Base-by-base conservation (phyloP, 2,797 vertebrate species). In the Moxostoma hubbsi region DNA sequence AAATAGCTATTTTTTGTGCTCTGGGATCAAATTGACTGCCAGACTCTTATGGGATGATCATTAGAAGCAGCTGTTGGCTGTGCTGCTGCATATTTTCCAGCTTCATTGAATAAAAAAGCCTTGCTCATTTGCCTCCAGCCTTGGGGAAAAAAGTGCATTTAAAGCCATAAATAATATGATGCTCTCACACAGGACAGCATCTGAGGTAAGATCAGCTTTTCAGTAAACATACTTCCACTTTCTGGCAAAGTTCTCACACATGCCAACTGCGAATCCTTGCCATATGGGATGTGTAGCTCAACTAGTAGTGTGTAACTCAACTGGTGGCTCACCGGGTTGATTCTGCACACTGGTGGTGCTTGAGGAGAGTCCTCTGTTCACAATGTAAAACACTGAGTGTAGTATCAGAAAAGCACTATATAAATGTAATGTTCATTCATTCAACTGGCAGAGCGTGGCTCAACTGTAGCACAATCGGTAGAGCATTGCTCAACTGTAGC, bases 41-140 rank as follows among this genome's bases (percentile, higher is more conserved):
- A 73, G 63, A 78, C 6, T 63, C 66, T 75, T 75, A 68, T 72
- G 71, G 74, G 75, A 81, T 79, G 81, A 83, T 83, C 76, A 81
- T 83, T 82, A 65, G 46, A 71, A 75, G 49, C 81, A 85, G 81
- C 75, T 85, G 81, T 64, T 73, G 81, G 77, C 81, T 36, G 79
- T 51, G 24, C 53, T 49, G 5, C 24, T 77, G 55, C 68, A 46
- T 77, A 9, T n/a, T 74, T 78, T 47, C 47, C 53, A 66, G 79
- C 58, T 78, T 64, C 74, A 64, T 62, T 77, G 66, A 81, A 58
- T 76, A 66, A 76, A 51, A 81, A 71, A 65, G 74, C 46, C 18
- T 64, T 43, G 73, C 49, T 75, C 47, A 54, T 81, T 71, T 49
- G 80, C 61, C 79, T 75, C 45, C n/a, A 77, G 73, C 73, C 47